Percentiles rank a stretch among this genome's conserved stretches.
Conservation (phyloP, 1,140 invertebrate genomes). For the Aethina tumida region DNA sequence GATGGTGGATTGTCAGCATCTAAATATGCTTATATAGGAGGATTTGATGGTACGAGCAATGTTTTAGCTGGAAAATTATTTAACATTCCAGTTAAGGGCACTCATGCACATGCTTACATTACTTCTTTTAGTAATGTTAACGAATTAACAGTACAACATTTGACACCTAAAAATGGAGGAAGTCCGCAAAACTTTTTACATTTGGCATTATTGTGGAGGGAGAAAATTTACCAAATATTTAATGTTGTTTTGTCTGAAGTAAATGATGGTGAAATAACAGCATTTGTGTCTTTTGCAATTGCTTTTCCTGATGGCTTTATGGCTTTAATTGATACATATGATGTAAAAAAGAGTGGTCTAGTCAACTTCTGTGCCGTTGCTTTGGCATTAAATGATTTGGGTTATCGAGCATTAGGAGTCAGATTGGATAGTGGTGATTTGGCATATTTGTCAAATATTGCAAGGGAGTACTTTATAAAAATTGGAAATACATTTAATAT, state of each 20-base stretch:
- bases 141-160: slow-evolving; percentile 53
- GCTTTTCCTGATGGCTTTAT: slow-evolving; percentile 93
- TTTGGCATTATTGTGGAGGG: slow-evolving; percentile 58
- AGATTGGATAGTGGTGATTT: slow-evolving; percentile 96
- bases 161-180: slow-evolving; percentile 57
- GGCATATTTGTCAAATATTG: slow-evolving; percentile 84
- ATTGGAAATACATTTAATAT: slow-evolving; percentile 67
- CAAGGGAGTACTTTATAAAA: slow-evolving; percentile 69
- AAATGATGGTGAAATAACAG: slow-evolving; percentile 83
- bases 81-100: slow-evolving; percentile 94
- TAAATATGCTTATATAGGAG: slow-evolving; percentile 94
- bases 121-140: slow-evolving; percentile 77
- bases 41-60: slow-evolving; percentile 98
- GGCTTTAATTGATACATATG: slow-evolving; percentile 96
- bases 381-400: slow-evolving; percentile 82
- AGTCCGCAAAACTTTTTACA: slow-evolving; percentile 56
- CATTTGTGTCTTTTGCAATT: slow-evolving; percentile 91
- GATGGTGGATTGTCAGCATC: slow-evolving; percentile 97
- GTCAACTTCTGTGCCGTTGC: slow-evolving; percentile 96
- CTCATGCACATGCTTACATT: slow-evolving; percentile 96
- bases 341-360: slow-evolving; percentile 94
- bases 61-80: slow-evolving; percentile 97
- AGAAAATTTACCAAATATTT: slow-evolving; percentile 59
- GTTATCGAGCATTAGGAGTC: slow-evolving; percentile 83
- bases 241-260: slow-evolving; percentile 69